A percentile compares a stretch with the other conserved stretches of the same genome.
Evolutionary conservation across 2,888 invertebrate species (phyloP).

Genomic region (Cheilosia vernalis): DNA sequence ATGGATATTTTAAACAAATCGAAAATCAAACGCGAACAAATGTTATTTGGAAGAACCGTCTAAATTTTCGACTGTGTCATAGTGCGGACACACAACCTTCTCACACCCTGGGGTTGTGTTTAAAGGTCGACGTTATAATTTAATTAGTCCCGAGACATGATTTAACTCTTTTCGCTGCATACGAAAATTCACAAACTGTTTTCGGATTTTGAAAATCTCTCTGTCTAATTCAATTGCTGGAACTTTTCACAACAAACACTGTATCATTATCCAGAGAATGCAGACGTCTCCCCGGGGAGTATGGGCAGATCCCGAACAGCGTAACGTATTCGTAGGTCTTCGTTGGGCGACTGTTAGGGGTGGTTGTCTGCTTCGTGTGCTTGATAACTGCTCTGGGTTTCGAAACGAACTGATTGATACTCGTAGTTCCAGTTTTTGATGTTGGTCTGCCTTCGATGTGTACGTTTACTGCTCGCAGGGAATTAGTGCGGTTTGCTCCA

Average conservation of each 20-base stretch:
- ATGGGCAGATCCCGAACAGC: constrained; percentile 31
- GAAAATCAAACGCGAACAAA: neutral
- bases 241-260: constrained; percentile 46
- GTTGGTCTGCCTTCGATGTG: constrained; percentile 41
- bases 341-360: constrained; percentile 23
- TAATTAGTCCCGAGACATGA: constrained; percentile 69
- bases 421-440: constrained; percentile 56
- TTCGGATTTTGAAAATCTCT: constrained; percentile 21
- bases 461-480: constrained; percentile 13
- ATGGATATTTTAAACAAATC: constrained; percentile 3
- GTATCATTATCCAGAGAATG: constrained; percentile 3
- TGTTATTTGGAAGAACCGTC: neutral
- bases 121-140: constrained; percentile 69
- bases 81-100: constrained; percentile 41
- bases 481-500: constrained; percentile 56
- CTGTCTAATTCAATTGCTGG: constrained; percentile 60
- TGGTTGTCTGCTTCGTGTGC: constrained; percentile 7
- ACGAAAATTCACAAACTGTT: constrained; percentile 35
- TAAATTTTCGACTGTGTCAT: constrained; percentile 17
- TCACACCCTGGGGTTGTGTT: constrained; percentile 23
- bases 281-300: constrained; percentile 62
- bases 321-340: constrained; percentile 66
- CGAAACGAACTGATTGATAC: constrained; percentile 67
- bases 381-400: constrained; percentile 48
- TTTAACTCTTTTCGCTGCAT: constrained; percentile 58